Evolutionary conservation across 2,888 invertebrate genomes (phyloP).

Genomic region (Cosmorhoe ocellata): DNA sequence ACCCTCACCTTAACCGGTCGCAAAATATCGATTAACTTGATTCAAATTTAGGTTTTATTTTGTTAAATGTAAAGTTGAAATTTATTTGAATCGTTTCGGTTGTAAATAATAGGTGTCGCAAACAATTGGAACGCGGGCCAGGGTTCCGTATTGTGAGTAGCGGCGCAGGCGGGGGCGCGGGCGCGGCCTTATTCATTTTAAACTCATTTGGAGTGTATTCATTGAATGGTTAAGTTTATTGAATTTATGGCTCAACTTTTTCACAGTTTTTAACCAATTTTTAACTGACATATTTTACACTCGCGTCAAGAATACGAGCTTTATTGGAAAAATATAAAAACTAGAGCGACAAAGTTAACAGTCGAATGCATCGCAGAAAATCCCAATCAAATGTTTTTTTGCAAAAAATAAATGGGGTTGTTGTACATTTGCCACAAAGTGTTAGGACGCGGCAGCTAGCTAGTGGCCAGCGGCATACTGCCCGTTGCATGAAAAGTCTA

Average conservation of each 20-base stretch:
- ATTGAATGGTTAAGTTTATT: conserved; percentile 31
- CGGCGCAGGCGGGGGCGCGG: conserved; percentile 40
- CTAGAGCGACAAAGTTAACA: too few relatives aligned
- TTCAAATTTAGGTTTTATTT: conserved; percentile 30
- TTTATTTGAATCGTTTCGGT: conserved; percentile 32
- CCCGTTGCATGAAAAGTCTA: too few relatives aligned
- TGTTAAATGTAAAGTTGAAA: conserved; percentile 3
- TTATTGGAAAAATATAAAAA: too few relatives aligned
- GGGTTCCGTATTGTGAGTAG: conserved; percentile 53
- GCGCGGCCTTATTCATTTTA: conserved; percentile 64
- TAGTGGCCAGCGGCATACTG: too few relatives aligned
- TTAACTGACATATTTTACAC: too few relatives aligned
- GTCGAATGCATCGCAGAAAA: too few relatives aligned
- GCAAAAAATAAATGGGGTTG: too few relatives aligned
- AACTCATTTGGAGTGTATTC: conserved; percentile 37
- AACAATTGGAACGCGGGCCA: conserved; percentile 56
- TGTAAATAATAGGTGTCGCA: conserved; percentile 64
- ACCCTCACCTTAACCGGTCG: neutral
- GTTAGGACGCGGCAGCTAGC: too few relatives aligned
- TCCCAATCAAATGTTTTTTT: too few relatives aligned
- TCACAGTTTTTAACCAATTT: neutral
- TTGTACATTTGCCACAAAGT: too few relatives aligned
- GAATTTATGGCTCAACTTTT: conserved; percentile 12
- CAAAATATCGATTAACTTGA: neutral
- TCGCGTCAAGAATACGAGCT: too few relatives aligned